Evolutionary conservation across 2,797 vertebrate species (phyloP).

Genomic region (Epinephelus awoara): DNA sequence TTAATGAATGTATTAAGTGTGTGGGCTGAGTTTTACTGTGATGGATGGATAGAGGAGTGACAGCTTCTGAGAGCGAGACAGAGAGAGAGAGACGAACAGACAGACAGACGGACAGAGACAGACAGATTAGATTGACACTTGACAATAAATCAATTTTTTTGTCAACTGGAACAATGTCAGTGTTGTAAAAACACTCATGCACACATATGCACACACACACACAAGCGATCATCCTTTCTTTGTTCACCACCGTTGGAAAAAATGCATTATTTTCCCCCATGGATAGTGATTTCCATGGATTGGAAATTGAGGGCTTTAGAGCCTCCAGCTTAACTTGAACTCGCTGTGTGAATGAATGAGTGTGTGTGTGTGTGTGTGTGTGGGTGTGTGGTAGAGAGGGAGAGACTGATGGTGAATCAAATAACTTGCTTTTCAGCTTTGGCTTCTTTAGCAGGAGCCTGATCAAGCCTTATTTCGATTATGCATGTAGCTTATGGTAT

Average conservation of each 20-base stretch:
- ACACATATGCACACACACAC: not conserved
- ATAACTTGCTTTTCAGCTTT: slow-evolving; percentile 33
- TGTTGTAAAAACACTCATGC: slow-evolving; percentile 29
- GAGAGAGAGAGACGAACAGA: slow-evolving; percentile 16
- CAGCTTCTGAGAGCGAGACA: slow-evolving; percentile 43
- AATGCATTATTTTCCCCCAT: slow-evolving; percentile 30
- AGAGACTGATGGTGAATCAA: slow-evolving; percentile 10
- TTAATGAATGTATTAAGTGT: slow-evolving; percentile 60
- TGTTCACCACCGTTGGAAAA: slow-evolving; percentile 11
- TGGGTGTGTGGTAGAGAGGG: not conserved
- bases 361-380: too few species aligned
- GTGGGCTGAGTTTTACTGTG: slow-evolving; percentile 57
- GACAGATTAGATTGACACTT: slow-evolving; percentile 42
- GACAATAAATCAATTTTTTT: slow-evolving; percentile 51
- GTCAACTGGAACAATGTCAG: slow-evolving; percentile 44
- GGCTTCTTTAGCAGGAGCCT: slow-evolving; percentile 28
- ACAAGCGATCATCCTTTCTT: not conserved
- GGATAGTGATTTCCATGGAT: slow-evolving; percentile 41
- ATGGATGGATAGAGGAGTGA: slow-evolving; percentile 57
- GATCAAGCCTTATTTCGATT: slow-evolving; percentile 37
- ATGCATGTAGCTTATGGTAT: slow-evolving; percentile 13
- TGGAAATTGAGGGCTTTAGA: slow-evolving; percentile 46
- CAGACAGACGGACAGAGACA: slow-evolving; percentile 2
- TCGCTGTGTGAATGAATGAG: slow-evolving; percentile 20
- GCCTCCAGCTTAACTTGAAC: slow-evolving; percentile 36